These are phyloP conservation scores for Ips nitidus DNA, from an alignment of 1,140 invertebrate genomes.

Conservation along the genomic window DNA sequence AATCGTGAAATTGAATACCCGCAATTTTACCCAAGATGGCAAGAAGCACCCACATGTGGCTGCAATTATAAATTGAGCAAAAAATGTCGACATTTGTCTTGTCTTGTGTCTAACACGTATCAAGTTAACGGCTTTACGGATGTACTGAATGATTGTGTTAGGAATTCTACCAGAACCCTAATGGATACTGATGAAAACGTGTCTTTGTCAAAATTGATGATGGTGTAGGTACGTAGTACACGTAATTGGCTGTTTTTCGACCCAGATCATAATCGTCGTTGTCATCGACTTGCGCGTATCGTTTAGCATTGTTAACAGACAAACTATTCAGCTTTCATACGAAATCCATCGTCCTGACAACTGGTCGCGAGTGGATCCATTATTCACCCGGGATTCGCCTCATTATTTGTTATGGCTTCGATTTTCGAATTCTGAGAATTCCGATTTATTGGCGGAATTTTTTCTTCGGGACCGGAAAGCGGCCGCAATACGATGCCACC, in stretches of 20 bases:
- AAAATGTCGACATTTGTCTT: not conserved
- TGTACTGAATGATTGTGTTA: no score
- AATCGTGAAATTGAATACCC: conserved; percentile 10
- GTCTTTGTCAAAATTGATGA: no score
- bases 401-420: conserved; percentile 47
- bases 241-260: not conserved
- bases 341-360: conserved; percentile 40
- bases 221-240: no score
- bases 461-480: conserved; percentile 28
- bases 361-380: conserved; percentile 32
- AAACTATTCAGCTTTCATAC: conserved; percentile 30
- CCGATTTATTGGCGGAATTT: conserved; percentile 44
- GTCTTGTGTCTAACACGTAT: no score
- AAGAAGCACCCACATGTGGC: conserved; percentile 11
- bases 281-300: not conserved
- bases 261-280: not conserved
- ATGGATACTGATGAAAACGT: no score
- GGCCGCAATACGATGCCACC: conserved; percentile 15
- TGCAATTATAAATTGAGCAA: conserved; percentile 11
- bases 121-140: no score
- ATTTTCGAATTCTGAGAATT: conserved; percentile 48
- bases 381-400: conserved; percentile 39
- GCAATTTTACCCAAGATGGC: conserved; percentile 19
- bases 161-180: no score
- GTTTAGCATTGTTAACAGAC: conserved; percentile 31